A percentile compares a stretch with the other conserved stretches of the same genome.
Evolutionary conservation across 2,888 invertebrate genomes (phyloP).

Genomic region (Scelioninae gen. 1): DNA sequence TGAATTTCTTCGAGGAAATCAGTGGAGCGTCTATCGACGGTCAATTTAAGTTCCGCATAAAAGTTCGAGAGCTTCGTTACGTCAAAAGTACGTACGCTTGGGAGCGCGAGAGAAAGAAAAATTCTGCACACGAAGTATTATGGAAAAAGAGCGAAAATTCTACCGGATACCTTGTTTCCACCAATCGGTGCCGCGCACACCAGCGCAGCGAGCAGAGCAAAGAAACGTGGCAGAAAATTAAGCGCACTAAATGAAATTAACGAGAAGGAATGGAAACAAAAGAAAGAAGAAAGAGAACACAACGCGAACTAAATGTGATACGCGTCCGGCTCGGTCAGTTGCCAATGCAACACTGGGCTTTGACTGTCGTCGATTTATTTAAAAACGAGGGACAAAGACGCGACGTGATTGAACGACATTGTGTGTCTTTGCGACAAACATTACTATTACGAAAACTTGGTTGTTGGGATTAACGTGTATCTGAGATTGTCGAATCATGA

Average conservation of each 20-base stretch:
- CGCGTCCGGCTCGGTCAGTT: conserved; percentile 59
- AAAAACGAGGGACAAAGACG: conserved; percentile 59
- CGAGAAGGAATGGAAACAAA: conserved; percentile 7
- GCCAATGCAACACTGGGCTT: conserved; percentile 64
- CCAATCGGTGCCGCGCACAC: conserved; percentile 15
- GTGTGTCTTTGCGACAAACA: conserved; percentile 22
- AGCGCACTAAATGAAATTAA: conserved; percentile 45
- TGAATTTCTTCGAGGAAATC: conserved; percentile 47
- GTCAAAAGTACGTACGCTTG: conserved; percentile 23
- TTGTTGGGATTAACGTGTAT: conserved; percentile 22
- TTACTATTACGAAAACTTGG: conserved; percentile 11
- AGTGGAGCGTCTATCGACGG: conserved; percentile 46
- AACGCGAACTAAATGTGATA: conserved; percentile 19
- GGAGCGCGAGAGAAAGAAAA: conserved; percentile 7
- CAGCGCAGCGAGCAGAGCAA: conserved; percentile 18
- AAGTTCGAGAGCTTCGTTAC: conserved; percentile 27
- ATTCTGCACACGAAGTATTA: conserved; percentile 26
- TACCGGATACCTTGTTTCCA: conserved; percentile 23
- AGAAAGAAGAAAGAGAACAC: neutral
- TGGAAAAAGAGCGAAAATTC: conserved; percentile 24
- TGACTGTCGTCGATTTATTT: conserved; percentile 62
- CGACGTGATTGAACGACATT: conserved; percentile 45
- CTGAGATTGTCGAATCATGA: neutral
- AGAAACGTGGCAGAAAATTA: conserved; percentile 29
- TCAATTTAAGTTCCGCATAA: conserved; percentile 55